Base-by-base conservation (phyloP, 2,888 invertebrate species). In the Ophion ellenae region DNA sequence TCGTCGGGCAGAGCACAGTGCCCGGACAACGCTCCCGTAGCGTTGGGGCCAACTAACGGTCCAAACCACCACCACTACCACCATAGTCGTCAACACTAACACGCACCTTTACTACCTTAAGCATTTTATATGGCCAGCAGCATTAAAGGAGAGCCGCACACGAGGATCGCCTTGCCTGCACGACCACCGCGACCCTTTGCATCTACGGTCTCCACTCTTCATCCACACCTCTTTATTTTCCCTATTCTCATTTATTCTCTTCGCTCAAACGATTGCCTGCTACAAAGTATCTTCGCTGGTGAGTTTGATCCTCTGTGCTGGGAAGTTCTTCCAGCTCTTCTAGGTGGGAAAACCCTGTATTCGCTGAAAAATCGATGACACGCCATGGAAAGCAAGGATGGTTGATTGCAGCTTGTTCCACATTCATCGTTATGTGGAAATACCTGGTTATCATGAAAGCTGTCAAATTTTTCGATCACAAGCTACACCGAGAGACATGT, bases 11-110 rank as follows among this genome's bases (percentile, higher is more conserved):
- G 89, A 89, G 89, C 90, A 89, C 91, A 88, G 88, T 93, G 93
- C 90, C 93, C 93, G 93, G 93, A 91, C 93, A 93, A 92, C 93
- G 93, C 90, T 93, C 93, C 93, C 93, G 92, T 83, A 86, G 92
- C 92, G 87, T 87, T 92, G 92, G 93, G 93, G 93, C 93, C 93
- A 93, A 93, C 92, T 93, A 93, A 93, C 93, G 93, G 93, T 93
- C 90, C 91, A 87, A 89, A 77, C 93, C 93, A 93, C 93, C 93
- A 91, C 93, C 90, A 91, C 83, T 79, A 76, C 80, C 57, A 71
- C 73, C 87, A 86, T 87, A 86, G 87, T 75, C 85, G 67, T 86
- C 87, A 88, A 73, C 85, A 73, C 78, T 64, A 69, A 84, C 83
- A 83, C 85, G 71, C 69, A 79, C 79, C 24, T 59, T 79, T 47